Evolutionary conservation across 2,113 vertebrate species (phyloP).

Genomic region (Diadophis punctatus): DNA sequence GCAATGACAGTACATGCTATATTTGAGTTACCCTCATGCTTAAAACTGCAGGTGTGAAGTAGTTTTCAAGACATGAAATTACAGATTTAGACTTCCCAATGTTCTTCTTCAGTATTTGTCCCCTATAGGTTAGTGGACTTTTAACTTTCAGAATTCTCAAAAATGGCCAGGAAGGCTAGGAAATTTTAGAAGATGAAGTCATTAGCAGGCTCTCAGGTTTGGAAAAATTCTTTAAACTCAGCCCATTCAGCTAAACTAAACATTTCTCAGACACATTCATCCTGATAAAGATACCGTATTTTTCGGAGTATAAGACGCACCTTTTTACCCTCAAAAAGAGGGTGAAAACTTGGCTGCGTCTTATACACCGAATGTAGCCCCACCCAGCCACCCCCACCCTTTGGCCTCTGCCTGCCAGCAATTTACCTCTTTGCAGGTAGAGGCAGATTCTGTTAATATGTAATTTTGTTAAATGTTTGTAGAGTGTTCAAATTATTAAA

Average conservation of each 20-base stretch:
- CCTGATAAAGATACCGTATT: neutral
- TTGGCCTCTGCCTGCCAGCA: too few relatives aligned
- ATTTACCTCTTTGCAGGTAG: too few relatives aligned
- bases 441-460: too few relatives aligned
- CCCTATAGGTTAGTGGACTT: neutral
- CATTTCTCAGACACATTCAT: neutral
- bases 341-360: too few relatives aligned
- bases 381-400: too few relatives aligned
- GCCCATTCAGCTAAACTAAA: neutral
- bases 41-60: neutral
- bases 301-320: too few relatives aligned
- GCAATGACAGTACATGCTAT: neutral
- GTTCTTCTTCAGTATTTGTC: neutral
- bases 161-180: neutral
- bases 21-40: neutral
- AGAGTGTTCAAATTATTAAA: too few relatives aligned
- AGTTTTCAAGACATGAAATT: neutral
- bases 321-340: too few relatives aligned
- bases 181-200: neutral
- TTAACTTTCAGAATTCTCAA: neutral
- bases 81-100: neutral
- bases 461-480: too few relatives aligned
- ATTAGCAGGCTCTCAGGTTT: neutral
- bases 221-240: neutral
- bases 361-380: too few relatives aligned